Evolutionary conservation across 2,797 vertebrate genomes (phyloP).

Genomic region (Dryobates pubescens): DNA sequence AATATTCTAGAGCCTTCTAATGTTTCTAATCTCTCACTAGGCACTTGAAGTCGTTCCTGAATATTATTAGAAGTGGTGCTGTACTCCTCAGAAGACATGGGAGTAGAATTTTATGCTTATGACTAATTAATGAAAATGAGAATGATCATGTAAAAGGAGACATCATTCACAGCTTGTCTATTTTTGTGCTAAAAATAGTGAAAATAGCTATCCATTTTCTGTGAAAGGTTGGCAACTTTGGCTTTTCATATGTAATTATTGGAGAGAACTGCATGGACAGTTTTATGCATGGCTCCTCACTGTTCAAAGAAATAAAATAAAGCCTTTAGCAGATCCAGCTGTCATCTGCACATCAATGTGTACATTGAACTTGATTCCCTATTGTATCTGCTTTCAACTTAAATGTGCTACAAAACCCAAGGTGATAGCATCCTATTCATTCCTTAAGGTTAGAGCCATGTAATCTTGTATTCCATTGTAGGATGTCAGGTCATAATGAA

Average conservation of each 20-base stretch:
- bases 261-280: neutral
- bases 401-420: neutral
- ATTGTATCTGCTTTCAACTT: neutral
- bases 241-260: neutral
- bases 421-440: neutral
- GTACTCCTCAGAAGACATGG: neutral
- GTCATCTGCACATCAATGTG: neutral
- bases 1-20: neutral
- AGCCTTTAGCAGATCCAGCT: neutral
- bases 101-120: neutral
- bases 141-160: neutral
- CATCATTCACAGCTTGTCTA: conserved; percentile 31
- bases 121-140: conserved; percentile 31
- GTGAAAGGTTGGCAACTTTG: neutral
- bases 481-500: neutral
- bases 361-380: neutral
- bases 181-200: conserved; percentile 14
- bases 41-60: neutral
- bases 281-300: neutral
- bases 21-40: neutral
- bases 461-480: neutral
- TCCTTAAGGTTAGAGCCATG: neutral
- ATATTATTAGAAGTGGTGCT: neutral
- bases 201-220: neutral
- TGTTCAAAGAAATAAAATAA: neutral